Percentiles rank a stretch among this genome's conserved stretches.
phyloP scores from a whole-genome alignment of 2,113 vertebrate species.

The Prionailurus bengalensis region DNA sequence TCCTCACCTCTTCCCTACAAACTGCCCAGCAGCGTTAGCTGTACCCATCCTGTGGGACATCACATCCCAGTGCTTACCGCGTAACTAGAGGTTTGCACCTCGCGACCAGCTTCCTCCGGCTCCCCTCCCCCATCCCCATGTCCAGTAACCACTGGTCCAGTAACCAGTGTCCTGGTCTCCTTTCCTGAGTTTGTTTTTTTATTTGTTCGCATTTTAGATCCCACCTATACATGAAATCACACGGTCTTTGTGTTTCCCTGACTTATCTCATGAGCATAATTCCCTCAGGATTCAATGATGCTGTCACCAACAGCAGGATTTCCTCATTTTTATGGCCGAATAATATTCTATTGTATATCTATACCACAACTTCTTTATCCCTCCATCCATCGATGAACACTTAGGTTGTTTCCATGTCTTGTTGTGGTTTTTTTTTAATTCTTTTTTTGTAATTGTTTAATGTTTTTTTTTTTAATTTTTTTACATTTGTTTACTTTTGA shows the following conservation, averaged over 20 bases:
- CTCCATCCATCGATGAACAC: background rate
- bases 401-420: background rate
- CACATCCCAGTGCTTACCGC: background rate
- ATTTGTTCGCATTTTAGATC: background rate
- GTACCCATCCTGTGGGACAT: fast-evolving
- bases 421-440: background rate
- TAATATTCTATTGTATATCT: background rate
- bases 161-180: background rate
- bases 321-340: background rate
- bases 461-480: too few relatives aligned
- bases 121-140: background rate
- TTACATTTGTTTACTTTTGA: too few relatives aligned
- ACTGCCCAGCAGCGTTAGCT: background rate
- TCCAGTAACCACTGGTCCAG: background rate
- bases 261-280: background rate
- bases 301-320: background rate
- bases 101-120: background rate
- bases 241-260: background rate
- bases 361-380: background rate
- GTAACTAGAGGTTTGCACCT: background rate
- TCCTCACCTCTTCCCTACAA: background rate
- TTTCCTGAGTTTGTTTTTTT: background rate
- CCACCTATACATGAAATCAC: background rate
- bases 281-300: background rate
- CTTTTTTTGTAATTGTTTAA: too few relatives aligned